A percentile compares a stretch with the other conserved stretches of the same genome.
phyloP scores from a whole-genome alignment of 2,797 vertebrate genomes.

The Sebastes oblongus region DNA sequence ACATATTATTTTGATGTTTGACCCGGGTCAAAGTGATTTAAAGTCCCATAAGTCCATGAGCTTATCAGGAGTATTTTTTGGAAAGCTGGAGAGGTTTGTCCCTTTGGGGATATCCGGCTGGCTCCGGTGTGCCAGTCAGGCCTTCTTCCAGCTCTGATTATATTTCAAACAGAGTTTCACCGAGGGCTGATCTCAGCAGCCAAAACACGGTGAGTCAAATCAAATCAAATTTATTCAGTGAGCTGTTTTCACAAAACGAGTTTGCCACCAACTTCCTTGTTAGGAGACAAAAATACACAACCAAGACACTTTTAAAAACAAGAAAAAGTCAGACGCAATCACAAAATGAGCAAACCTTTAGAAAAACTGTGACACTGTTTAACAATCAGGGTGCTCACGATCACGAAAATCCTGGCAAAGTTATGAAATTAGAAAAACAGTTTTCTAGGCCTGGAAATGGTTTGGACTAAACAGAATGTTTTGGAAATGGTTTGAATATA shows the following conservation, averaged over 20 bases:
- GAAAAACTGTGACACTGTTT: neutral
- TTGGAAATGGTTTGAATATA: neutral
- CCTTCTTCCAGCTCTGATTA: conserved; percentile 63
- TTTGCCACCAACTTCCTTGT: conserved; percentile 28
- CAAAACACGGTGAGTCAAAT: conserved; percentile 55
- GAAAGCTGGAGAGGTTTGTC: conserved; percentile 34
- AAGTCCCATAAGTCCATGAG: conserved; percentile 53
- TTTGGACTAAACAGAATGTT: neutral
- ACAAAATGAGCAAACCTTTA: neutral
- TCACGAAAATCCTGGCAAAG: neutral
- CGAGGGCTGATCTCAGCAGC: conserved; percentile 31
- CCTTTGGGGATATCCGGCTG: conserved; percentile 37
- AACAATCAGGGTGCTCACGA: neutral
- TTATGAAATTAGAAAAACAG: neutral
- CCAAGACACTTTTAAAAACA: conserved; percentile 5
- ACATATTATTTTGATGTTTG: conserved; percentile 56
- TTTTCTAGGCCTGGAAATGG: neutral
- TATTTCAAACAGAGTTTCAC: conserved; percentile 62
- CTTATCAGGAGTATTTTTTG: conserved; percentile 49
- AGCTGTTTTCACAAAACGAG: conserved; percentile 40
- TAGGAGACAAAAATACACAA: conserved; percentile 22
- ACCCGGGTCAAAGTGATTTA: conserved; percentile 59
- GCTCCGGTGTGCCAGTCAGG: conserved; percentile 17
- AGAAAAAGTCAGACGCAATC: neutral
- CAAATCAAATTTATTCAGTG: conserved; percentile 55